Evolutionary conservation across 2,113 vertebrate genomes (phyloP).

Genomic region (Strigops habroptila): DNA sequence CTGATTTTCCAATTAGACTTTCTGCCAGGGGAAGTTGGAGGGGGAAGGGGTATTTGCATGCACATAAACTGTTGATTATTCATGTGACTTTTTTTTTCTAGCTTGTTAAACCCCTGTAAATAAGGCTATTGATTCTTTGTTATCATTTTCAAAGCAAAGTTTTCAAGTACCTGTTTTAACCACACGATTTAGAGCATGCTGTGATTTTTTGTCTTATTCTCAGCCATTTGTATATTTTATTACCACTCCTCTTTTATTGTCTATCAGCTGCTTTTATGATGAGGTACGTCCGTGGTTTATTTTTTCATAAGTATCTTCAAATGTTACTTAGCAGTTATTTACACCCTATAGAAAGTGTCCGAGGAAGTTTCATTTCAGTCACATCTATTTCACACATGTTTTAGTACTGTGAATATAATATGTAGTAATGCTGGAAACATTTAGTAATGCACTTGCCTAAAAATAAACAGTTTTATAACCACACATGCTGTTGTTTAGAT

Average conservation of each 20-base stretch:
- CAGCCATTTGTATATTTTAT: constrained; percentile 51
- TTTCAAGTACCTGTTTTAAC: constrained; percentile 51
- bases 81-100: constrained; percentile 56
- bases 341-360: constrained; percentile 56
- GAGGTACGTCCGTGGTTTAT: constrained; percentile 47
- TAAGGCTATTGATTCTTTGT: constrained; percentile 65
- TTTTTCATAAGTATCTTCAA: constrained; percentile 62
- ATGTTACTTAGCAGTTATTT: constrained; percentile 46
- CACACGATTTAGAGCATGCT: constrained; percentile 37
- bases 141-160: constrained; percentile 64
- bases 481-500: constrained; percentile 73
- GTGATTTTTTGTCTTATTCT: constrained; percentile 52
- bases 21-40: constrained; percentile 70
- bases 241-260: constrained; percentile 62
- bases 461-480: constrained; percentile 77
- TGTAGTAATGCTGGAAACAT: constrained; percentile 73
- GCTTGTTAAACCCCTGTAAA: constrained; percentile 68
- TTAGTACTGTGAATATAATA: constrained; percentile 68
- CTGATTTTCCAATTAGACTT: constrained; percentile 75
- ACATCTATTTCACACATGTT: constrained; percentile 75
- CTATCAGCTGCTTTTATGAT: constrained; percentile 63
- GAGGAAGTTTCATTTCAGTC: constrained; percentile 66
- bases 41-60: constrained; percentile 72
- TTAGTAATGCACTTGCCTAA: constrained; percentile 74
- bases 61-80: constrained; percentile 63